Conservation (phyloP, 2,888 invertebrate genomes). For the Agrotis exclamationis region DNA sequence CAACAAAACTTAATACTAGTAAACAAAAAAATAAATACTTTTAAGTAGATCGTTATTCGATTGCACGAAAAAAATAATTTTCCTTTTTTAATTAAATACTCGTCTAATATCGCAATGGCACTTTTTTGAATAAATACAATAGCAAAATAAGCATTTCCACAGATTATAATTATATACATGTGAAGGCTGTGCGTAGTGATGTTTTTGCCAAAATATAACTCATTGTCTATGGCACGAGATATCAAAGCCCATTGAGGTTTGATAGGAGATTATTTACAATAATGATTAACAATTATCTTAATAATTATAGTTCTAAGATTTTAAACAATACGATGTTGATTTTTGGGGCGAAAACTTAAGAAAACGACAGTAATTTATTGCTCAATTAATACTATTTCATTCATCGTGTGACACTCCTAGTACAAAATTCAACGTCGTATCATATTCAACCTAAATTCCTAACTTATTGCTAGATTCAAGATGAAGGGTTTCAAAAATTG, state of each 20-base stretch:
- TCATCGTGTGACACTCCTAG: neutral
- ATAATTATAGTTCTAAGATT: conserved; percentile 52
- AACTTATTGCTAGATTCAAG: conserved; percentile 51
- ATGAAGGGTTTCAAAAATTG: conserved; percentile 71
- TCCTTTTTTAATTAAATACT: conserved; percentile 54
- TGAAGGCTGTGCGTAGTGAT: conserved; percentile 71
- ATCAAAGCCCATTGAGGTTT: conserved; percentile 81
- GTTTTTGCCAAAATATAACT: conserved; percentile 71
- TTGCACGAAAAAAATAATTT: conserved; percentile 78
- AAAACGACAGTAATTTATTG: neutral
- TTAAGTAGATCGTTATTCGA: conserved; percentile 79
- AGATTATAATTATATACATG: conserved; percentile 74
- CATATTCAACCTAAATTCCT: conserved; percentile 36
- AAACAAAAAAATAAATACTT: conserved; percentile 82
- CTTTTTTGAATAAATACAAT: conserved; percentile 82
- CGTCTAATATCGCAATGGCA: conserved; percentile 80
- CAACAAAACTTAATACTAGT: conserved; percentile 78
- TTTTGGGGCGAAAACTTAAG: conserved; percentile 2
- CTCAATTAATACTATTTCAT: conserved; percentile 1
- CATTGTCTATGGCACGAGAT: conserved; percentile 85
- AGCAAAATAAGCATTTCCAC: conserved; percentile 80
- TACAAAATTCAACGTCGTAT: conserved; percentile 30
- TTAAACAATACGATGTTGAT: conserved; percentile 55
- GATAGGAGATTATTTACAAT: conserved; percentile 82
- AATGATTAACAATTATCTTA: conserved; percentile 66